Evolutionary conservation across 2,888 invertebrate species (phyloP).

Genomic region (Lepidocyrtinus sp.): DNA sequence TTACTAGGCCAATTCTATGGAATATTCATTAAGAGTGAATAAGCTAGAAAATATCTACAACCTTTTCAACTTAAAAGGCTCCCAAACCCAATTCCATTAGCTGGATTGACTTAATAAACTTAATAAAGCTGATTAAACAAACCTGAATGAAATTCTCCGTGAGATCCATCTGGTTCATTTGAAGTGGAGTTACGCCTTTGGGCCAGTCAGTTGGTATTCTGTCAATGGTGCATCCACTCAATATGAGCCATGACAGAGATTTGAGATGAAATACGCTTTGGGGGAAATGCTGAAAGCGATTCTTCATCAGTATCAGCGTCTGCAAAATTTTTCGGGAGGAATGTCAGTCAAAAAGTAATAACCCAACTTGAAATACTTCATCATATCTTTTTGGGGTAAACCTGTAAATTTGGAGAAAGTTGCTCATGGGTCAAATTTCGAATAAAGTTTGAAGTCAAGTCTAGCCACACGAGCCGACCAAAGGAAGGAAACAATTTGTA

Average conservation of each 20-base stretch:
- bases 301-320: constrained; percentile 69
- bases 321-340: too few species aligned
- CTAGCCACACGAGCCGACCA: constrained; percentile 67
- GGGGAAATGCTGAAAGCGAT: constrained; percentile 66
- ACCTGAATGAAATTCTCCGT: constrained; percentile 69
- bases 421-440: constrained; percentile 64
- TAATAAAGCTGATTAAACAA: constrained; percentile 11
- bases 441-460: constrained; percentile 68
- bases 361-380: too few species aligned
- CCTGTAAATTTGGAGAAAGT: constrained; percentile 69
- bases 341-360: too few species aligned
- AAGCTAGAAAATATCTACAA: background rate
- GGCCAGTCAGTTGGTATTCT: constrained; percentile 66
- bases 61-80: background rate
- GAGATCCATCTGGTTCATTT: constrained; percentile 70
- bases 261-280: constrained; percentile 63
- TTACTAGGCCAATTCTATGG: constrained; percentile 64
- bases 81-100: background rate
- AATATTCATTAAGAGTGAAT: background rate
- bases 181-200: constrained; percentile 54
- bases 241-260: constrained; percentile 68
- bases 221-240: constrained; percentile 65
- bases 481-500: constrained; percentile 67
- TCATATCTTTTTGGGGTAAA: too few species aligned
- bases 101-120: background rate